These are phyloP conservation scores for Penaeus japonicus DNA, from an alignment of 1,140 invertebrate species.

Conservation along the genomic window DNA sequence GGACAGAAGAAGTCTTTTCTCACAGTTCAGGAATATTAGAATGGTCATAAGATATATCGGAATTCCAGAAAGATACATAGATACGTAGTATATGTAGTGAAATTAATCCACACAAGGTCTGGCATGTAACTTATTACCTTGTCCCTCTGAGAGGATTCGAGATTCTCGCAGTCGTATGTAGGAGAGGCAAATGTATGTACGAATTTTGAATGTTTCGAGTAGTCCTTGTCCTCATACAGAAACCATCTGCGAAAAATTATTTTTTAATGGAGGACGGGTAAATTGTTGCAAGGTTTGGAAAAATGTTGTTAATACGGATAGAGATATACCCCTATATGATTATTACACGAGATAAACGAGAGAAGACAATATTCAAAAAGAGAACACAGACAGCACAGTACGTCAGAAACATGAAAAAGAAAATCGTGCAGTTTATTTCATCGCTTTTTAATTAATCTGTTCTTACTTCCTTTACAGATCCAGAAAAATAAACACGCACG, in stretches of 20 bases:
- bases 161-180: neutral
- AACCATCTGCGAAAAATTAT: too few relatives aligned
- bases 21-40: neutral
- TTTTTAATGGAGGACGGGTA: neutral
- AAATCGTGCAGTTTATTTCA: neutral
- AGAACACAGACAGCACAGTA: neutral
- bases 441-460: neutral
- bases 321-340: too few relatives aligned
- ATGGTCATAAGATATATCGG: neutral
- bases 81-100: neutral
- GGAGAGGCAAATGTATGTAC: neutral
- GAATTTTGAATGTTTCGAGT: too few relatives aligned
- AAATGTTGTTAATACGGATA: too few relatives aligned
- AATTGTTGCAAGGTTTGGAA: neutral
- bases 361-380: too few relatives aligned
- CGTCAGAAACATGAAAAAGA: neutral
- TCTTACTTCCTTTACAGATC: too few relatives aligned
- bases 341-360: too few relatives aligned
- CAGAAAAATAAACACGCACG: too few relatives aligned
- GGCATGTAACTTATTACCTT: neutral
- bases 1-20: neutral
- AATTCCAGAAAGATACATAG: neutral
- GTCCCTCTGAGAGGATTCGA: neutral
- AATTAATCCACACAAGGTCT: neutral
- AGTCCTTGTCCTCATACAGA: too few relatives aligned